Base-by-base conservation (phyloP, 2,888 invertebrate species). In the Zootermopsis nevadensis region DNA sequence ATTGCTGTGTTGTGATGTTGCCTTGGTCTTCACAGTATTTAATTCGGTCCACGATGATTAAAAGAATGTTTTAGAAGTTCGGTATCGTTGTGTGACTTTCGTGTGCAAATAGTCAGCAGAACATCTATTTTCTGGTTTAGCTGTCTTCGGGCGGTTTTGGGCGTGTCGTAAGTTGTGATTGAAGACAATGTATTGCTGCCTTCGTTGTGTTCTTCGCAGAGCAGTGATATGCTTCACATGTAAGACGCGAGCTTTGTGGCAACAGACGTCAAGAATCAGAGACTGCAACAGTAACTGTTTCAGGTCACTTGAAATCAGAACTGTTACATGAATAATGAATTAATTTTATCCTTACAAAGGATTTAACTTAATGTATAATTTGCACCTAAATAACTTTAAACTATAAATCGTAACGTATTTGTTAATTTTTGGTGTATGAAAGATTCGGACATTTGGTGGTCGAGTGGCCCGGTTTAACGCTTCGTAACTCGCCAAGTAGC, bases 41-140 rank as follows among this genome's bases (percentile, higher is more conserved):
- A 8, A 27, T 10, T 67, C 8, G 27, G 30, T 19, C 2, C 30
- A 67, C 30, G 10, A 31, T 67, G 27, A 31, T 67, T 30, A 67
- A 27, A 10, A 8, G n/a, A n/a, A n/a, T n/a, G n/a, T n/a, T n/a
- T n/a, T n/a, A 6, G 22, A 12, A 55, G 55, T 55, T 55, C 22
- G 55, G 55, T 10, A n/a, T 30, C 31, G 30, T 27, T n/a, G n/a
- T n/a, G n/a, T n/a, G n/a, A n/a, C n/a, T 67, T 67, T 19, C 10
- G 27, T 67, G 2, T 67, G 67, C 15, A 67, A 30, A 67, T 31
- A 67, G 4, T 55, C 55, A 55, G 22, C 24, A 24, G n/a, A 22
- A 55, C 30, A 27, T 67, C 67, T n/a, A 67, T 67, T 67, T 67
- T 67, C 67, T 67, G 67, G 67, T 67, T 67, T 30, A 30, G 30